Conservation (phyloP, 2,797 vertebrate species). For the Meriones psammophilus region DNA sequence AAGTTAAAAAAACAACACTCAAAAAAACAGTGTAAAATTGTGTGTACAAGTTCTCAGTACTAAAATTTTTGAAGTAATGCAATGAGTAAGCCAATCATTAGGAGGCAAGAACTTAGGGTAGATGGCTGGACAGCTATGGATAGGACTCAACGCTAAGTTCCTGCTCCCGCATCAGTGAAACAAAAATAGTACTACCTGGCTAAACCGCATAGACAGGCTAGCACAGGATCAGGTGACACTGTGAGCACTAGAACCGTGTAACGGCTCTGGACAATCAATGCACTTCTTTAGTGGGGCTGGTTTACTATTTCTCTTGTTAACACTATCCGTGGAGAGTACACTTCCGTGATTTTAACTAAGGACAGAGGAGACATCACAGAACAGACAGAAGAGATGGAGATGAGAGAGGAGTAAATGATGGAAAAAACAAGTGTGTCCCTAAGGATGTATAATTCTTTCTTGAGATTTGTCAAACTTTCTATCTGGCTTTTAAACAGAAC, state of each 20-base stretch:
- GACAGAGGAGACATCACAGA: background rate
- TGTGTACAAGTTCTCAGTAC: background rate
- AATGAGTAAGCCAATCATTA: background rate
- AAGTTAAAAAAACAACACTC: slow-evolving; percentile 1
- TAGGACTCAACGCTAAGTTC: background rate
- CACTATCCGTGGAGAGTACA: background rate
- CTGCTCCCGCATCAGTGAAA: background rate
- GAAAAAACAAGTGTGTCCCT: background rate
- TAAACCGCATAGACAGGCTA: background rate
- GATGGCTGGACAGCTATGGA: background rate
- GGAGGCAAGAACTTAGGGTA: background rate
- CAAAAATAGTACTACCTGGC: background rate
- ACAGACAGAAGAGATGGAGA: background rate
- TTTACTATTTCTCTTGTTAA: slow-evolving; percentile 38
- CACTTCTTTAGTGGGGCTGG: background rate
- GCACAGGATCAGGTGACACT: background rate
- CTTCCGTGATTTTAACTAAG: slow-evolving; percentile 7
- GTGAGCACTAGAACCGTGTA: background rate
- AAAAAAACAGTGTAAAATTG: background rate
- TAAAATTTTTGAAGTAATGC: background rate
- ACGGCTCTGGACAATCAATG: background rate
- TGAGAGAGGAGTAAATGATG: background rate
- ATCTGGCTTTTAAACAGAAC: slow-evolving; percentile 17
- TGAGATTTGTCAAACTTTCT: background rate
- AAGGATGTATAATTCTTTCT: background rate